Evolutionary conservation across 1,140 invertebrate genomes (phyloP).

Genomic region (Protaetia brevitarsis): DNA sequence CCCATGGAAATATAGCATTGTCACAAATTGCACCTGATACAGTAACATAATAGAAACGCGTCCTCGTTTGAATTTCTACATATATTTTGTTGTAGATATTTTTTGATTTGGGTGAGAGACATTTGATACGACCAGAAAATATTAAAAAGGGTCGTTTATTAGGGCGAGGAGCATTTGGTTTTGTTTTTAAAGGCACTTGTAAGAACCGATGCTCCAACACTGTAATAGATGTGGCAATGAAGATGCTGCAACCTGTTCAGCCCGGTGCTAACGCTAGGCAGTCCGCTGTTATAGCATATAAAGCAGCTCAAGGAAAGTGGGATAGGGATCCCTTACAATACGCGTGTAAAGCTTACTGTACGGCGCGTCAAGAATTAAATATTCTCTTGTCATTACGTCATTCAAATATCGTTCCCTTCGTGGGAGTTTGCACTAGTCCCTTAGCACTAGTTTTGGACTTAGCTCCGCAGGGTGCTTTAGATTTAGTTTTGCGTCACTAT

Average conservation of each 20-base stretch:
- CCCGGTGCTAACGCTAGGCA: conserved; percentile 74
- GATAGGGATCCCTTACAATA: conserved; percentile 85
- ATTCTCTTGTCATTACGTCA: conserved; percentile 86
- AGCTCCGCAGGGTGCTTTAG: conserved; percentile 88
- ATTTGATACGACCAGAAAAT: conserved; percentile 75
- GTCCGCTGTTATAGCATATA: conserved; percentile 74
- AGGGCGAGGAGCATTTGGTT: conserved; percentile 95
- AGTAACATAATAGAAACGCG: conserved; percentile 51
- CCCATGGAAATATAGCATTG: conserved; percentile 69
- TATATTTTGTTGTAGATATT: conserved; percentile 70
- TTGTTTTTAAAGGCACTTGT: conserved; percentile 85
- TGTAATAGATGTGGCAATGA: conserved; percentile 82
- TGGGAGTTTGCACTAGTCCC: conserved; percentile 84
- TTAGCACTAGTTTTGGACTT: conserved; percentile 85
- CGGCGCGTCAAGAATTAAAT: conserved; percentile 88
- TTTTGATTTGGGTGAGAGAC: conserved; percentile 77
- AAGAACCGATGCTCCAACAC: conserved; percentile 58
- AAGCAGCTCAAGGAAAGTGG: conserved; percentile 82
- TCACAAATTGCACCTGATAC: conserved; percentile 80
- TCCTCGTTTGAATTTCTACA: no score
- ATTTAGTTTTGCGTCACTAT: conserved; percentile 78
- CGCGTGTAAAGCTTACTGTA: conserved; percentile 93
- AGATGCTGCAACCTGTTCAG: conserved; percentile 91
- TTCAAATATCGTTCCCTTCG: conserved; percentile 86
- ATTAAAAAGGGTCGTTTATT: conserved; percentile 76